Evolutionary conservation across 1,140 invertebrate species (phyloP).

Genomic region (Grapholita molesta): DNA sequence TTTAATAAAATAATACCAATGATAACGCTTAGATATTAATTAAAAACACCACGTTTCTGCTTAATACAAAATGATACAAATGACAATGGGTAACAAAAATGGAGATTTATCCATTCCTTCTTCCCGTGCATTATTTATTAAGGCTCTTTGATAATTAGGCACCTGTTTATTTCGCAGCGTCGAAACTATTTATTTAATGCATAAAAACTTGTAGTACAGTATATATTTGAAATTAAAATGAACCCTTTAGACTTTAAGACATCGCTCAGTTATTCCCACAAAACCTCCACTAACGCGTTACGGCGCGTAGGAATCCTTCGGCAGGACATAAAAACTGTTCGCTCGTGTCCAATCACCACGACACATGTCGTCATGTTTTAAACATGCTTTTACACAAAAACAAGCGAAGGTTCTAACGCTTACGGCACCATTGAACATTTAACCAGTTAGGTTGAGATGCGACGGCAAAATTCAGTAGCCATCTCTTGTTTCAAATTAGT

Average conservation of each 20-base stretch:
- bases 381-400: conserved; percentile 10
- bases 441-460: neutral
- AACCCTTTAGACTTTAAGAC: conserved; percentile 5
- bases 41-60: no score
- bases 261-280: conserved; percentile 1
- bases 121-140: no score
- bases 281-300: neutral
- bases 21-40: no score
- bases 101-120: no score
- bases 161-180: neutral
- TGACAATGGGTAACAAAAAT: no score
- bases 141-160: no score
- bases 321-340: neutral
- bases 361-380: conserved; percentile 32
- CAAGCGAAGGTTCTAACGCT: neutral
- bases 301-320: neutral
- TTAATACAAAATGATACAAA: no score
- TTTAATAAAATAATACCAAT: no score
- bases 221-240: neutral
- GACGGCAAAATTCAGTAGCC: neutral
- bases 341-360: conserved; percentile 28
- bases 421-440: neutral
- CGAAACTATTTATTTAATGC: neutral
- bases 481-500: neutral
- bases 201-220: neutral